Evolutionary conservation across 2,888 invertebrate species (phyloP).

Genomic region (Acleris cristana): DNA sequence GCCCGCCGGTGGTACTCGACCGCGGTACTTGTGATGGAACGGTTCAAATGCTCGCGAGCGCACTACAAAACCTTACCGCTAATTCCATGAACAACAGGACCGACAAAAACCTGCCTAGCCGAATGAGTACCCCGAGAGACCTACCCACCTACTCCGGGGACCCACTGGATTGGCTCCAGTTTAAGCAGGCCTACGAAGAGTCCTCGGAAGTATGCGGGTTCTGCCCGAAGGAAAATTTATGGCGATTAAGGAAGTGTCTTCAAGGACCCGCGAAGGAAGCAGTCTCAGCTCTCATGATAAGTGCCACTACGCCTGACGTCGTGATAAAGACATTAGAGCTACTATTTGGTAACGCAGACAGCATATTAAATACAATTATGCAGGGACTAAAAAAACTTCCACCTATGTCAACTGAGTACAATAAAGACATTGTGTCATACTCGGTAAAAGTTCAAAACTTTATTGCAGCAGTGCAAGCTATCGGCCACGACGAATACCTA

Average conservation of each 20-base stretch:
- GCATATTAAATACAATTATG: not conserved
- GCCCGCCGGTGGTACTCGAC: not conserved
- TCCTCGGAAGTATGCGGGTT: not conserved
- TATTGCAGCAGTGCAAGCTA: no score
- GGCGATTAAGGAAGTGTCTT: constrained; percentile 3
- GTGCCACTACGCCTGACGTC: not conserved
- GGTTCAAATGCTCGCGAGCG: not conserved
- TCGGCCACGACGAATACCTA: no score
- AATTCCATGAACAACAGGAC: not conserved
- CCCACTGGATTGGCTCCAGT: not conserved
- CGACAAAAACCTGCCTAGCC: no score
- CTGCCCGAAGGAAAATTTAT: constrained; percentile 1
- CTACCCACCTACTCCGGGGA: not conserved
- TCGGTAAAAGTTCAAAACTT: no score
- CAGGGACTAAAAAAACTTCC: not conserved
- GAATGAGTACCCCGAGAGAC: constrained; percentile 2
- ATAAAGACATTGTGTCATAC: no score
- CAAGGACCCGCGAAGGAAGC: not conserved
- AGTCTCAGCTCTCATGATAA: constrained; percentile 2
- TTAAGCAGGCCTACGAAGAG: not conserved
- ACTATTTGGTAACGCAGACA: constrained; percentile 2
- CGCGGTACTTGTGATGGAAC: not conserved
- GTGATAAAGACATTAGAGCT: not conserved
- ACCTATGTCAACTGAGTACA: no score
- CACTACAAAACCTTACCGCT: not conserved